phyloP scores from a whole-genome alignment of 2,888 invertebrate species.

The Drosophila neotestacea region DNA sequence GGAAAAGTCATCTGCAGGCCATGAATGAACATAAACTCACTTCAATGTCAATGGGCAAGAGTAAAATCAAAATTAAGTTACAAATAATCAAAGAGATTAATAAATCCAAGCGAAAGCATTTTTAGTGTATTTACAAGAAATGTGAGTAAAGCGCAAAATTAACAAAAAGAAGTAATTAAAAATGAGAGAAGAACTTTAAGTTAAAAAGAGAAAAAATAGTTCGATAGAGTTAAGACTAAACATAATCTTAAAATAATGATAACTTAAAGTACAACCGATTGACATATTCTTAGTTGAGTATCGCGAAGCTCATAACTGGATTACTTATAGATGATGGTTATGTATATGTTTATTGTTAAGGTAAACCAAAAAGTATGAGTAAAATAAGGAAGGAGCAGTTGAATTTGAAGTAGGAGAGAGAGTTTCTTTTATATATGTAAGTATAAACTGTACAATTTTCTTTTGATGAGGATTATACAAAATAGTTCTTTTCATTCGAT shows the following conservation, averaged over 20 bases:
- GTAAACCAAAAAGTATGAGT: slow-evolving; percentile 35
- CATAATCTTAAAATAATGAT: not conserved
- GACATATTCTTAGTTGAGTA: slow-evolving; percentile 31
- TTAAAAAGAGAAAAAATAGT: not conserved
- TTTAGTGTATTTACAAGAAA: slow-evolving; percentile 35
- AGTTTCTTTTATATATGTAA: slow-evolving; percentile 43
- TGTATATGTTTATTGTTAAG: slow-evolving; percentile 21
- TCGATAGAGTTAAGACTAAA: not conserved
- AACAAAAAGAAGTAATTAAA: slow-evolving; percentile 4
- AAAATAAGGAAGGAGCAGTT: slow-evolving; percentile 6
- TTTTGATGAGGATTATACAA: slow-evolving; percentile 44
- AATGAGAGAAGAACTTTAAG: not conserved
- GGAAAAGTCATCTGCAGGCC: slow-evolving; percentile 13
- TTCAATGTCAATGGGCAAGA: slow-evolving; percentile 32
- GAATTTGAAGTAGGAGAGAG: slow-evolving; percentile 23
- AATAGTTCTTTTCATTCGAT: slow-evolving; percentile 38
- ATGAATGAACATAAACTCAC: not conserved
- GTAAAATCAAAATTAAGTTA: not conserved
- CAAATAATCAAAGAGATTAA: not conserved
- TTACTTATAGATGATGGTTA: slow-evolving; percentile 29
- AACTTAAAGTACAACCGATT: slow-evolving; percentile 30
- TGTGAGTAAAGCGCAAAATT: not conserved
- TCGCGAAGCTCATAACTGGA: slow-evolving; percentile 43
- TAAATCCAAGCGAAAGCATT: not conserved
- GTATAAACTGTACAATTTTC: slow-evolving; percentile 54